Conservation (phyloP, 2,113 vertebrate species). For the Forbesichthys agassizii region DNA sequence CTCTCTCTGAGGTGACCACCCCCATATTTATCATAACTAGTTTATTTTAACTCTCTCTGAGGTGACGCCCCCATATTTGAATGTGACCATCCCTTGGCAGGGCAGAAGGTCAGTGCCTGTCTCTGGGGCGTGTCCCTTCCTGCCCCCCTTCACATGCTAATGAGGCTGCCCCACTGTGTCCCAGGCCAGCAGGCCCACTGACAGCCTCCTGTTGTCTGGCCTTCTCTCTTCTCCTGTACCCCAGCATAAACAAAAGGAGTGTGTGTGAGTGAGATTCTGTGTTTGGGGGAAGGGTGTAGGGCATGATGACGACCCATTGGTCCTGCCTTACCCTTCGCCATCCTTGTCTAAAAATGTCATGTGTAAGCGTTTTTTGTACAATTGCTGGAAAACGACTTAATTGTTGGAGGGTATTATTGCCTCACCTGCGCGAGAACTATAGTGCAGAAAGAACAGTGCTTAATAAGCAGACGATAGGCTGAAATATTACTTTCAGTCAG, state of each 20-base stretch:
- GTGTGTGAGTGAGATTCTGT: neutral
- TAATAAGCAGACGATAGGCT: too few relatives aligned
- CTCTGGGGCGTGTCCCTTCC: conserved; percentile 34
- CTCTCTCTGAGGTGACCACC: too few relatives aligned
- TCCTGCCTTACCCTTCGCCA: conserved; percentile 32
- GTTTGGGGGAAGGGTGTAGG: conserved; percentile 28
- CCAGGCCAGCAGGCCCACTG: conserved; percentile 42
- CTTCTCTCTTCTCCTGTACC: conserved; percentile 44
- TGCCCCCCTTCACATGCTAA: conserved; percentile 50
- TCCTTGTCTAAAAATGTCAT: conserved; percentile 47
- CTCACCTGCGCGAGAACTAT: too few relatives aligned
- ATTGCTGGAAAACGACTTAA: conserved; percentile 20
- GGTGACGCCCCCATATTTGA: too few relatives aligned
- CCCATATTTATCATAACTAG: too few relatives aligned
- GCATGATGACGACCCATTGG: conserved; percentile 23
- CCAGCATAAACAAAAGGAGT: conserved; percentile 47
- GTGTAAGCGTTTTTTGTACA: conserved; percentile 37
- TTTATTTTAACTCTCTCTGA: too few relatives aligned
- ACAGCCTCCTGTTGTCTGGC: conserved; percentile 44
- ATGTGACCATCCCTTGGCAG: neutral
- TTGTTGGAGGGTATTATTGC: too few relatives aligned
- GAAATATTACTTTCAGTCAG: too few relatives aligned
- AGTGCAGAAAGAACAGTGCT: too few relatives aligned
- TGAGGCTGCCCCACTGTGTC: conserved; percentile 27
- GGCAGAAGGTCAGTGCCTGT: conserved; percentile 21